Evolutionary conservation across 1,140 invertebrate genomes (phyloP), one percentile per base, ranked within the genome.

Genomic region (Contarinia nasturtii): DNA sequence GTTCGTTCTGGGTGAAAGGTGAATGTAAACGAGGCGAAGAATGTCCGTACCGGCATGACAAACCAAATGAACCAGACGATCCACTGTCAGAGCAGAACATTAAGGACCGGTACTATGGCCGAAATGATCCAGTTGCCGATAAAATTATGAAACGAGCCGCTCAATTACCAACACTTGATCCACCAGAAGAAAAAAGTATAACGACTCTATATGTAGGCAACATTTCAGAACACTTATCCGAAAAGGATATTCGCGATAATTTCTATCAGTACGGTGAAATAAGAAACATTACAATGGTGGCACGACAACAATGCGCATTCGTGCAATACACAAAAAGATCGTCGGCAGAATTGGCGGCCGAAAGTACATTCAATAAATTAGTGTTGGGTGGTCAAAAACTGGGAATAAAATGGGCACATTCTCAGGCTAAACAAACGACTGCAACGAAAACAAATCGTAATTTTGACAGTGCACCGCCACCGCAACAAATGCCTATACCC

Each of bases 181-280:
- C 91, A 1, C 95, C 95, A 0, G 93, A 97, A 61, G 96, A 99
- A 58, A 84, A 83, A 57, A 82, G 82, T 17, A 95, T 99, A 8
- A 97, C 94, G 0, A 98, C 96, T 5, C 64, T 99, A 1, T 98
- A 98, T 61, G 77, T 98, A 33, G 94, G 86, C 4, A 96, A 96
- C 61, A 63, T 98, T 7, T 86, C 88, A 0, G 88, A 92, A 48
- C 71, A 79, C 46, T 74, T 97, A 18, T 81, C 77, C 1, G 95
- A 98, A 59, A 84, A 89, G 51, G 89, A 96, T 57, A 68, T 98
- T 14, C 51, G 55, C 3, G 56, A 62, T 44, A 58, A 63, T 60
- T 98, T 98, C 61, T 99, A 98, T 68, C 94, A 98, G 63, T 98
- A 88, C 70, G 95, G 95, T n/a, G 95, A 98, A 67, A 95, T 98